phyloP scores from a whole-genome alignment of 2,888 invertebrate genomes.

The Tetrapedia diversipes region DNA sequence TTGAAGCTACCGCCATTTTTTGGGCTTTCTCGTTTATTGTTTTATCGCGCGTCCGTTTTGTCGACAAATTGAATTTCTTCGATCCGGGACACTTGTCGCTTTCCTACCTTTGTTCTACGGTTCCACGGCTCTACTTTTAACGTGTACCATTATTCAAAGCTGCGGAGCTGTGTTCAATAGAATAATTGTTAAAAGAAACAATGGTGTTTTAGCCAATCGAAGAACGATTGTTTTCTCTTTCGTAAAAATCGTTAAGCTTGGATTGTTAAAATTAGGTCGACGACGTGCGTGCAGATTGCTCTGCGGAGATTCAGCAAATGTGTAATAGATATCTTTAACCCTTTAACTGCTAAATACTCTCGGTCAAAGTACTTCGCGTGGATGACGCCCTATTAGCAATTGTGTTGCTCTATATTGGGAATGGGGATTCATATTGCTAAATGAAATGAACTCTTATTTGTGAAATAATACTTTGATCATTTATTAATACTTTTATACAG shows the following conservation, averaged over 20 bases:
- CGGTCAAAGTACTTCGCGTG: too few relatives aligned
- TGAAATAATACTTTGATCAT: too few relatives aligned
- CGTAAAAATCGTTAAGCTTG: not conserved
- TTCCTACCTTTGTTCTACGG: not conserved
- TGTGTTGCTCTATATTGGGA: too few relatives aligned
- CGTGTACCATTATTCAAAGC: not conserved
- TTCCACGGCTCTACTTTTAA: not conserved
- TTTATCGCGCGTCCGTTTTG: not conserved
- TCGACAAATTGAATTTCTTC: not conserved
- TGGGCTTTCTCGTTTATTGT: not conserved
- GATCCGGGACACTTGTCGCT: not conserved
- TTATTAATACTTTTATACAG: too few relatives aligned
- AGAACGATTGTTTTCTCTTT: not conserved
- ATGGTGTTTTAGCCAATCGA: too few relatives aligned
- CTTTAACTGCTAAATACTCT: too few relatives aligned
- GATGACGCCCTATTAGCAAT: too few relatives aligned
- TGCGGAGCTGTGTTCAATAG: not conserved
- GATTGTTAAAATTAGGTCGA: not conserved
- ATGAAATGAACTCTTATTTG: too few relatives aligned
- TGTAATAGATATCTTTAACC: too few relatives aligned
- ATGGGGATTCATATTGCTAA: too few relatives aligned
- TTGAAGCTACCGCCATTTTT: not conserved
- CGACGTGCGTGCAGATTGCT: too few relatives aligned
- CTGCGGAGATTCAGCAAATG: too few relatives aligned
- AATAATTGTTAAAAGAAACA: slow-evolving; percentile 7